A percentile compares a stretch with the other conserved stretches of the same genome.
Conservation (phyloP, 2,888 invertebrate species). For the Orthosia incerta region DNA sequence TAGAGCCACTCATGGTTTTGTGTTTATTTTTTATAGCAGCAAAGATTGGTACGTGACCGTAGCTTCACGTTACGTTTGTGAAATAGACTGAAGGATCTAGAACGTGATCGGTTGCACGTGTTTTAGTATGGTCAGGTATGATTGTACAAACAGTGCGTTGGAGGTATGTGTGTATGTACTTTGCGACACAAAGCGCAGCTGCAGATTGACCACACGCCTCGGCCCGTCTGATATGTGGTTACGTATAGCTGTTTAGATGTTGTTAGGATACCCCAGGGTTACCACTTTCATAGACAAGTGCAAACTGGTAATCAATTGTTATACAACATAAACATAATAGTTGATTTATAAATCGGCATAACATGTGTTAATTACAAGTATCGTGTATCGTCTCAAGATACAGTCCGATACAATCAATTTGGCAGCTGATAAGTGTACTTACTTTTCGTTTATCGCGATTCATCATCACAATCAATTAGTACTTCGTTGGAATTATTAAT, state of each 20-base stretch:
- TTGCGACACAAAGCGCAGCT: conserved; percentile 79
- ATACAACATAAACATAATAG: conserved; percentile 58
- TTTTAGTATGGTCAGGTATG: conserved; percentile 56
- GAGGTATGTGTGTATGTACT: conserved; percentile 70
- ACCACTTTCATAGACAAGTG: conserved; percentile 62
- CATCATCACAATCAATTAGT: conserved; percentile 38
- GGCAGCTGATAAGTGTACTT: conserved; percentile 37
- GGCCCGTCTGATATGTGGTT: conserved; percentile 74
- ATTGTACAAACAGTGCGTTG: conserved; percentile 59
- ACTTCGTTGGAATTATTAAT: conserved; percentile 46
- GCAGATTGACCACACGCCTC: conserved; percentile 81
- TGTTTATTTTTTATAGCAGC: conserved; percentile 43
- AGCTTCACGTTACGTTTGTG: conserved; percentile 58
- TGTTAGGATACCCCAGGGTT: conserved; percentile 60
- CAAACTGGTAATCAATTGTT: conserved; percentile 49
- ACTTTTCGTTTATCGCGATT: conserved; percentile 40
- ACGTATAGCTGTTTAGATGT: conserved; percentile 62
- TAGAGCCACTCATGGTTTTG: conserved; percentile 28
- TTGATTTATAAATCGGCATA: conserved; percentile 60
- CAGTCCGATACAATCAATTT: conserved; percentile 47
- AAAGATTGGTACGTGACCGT: conserved; percentile 66
- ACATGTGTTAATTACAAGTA: conserved; percentile 64
- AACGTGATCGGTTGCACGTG: conserved; percentile 72
- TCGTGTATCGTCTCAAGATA: conserved; percentile 55
- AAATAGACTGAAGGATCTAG: conserved; percentile 63